These are phyloP conservation scores for Myrmecobius fasciatus DNA, from an alignment of 2,113 vertebrate species.

Conservation along the genomic window DNA sequence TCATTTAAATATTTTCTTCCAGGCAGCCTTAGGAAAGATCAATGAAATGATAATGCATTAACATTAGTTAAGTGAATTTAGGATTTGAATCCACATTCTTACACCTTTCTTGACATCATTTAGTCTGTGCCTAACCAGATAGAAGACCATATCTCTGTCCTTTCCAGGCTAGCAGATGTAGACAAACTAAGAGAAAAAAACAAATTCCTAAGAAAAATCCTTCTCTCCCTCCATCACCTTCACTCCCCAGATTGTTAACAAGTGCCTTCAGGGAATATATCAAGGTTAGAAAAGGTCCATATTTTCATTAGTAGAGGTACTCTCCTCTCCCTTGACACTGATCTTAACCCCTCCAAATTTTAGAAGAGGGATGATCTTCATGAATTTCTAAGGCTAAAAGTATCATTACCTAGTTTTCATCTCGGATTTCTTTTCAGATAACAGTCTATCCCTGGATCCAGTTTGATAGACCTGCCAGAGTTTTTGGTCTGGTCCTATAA, in stretches of 20 bases:
- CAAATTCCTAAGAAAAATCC: neutral
- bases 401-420: neutral
- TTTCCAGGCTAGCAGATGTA: neutral
- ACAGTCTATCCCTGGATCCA: neutral
- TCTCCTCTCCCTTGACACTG: neutral
- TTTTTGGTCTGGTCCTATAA: neutral
- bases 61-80: neutral
- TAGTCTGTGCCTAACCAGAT: neutral
- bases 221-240: neutral
- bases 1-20: neutral
- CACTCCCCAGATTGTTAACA: neutral
- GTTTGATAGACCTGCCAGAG: neutral
- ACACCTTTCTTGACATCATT: neutral
- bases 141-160: neutral
- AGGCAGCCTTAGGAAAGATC: neutral
- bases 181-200: neutral
- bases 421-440: neutral
- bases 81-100: neutral
- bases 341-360: neutral
- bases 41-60: neutral
- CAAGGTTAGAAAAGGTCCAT: neutral
- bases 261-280: neutral
- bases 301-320: neutral
- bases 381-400: neutral
- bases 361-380: neutral